Conservation (phyloP, 2,113 vertebrate species). For the Elephas maximus region DNA sequence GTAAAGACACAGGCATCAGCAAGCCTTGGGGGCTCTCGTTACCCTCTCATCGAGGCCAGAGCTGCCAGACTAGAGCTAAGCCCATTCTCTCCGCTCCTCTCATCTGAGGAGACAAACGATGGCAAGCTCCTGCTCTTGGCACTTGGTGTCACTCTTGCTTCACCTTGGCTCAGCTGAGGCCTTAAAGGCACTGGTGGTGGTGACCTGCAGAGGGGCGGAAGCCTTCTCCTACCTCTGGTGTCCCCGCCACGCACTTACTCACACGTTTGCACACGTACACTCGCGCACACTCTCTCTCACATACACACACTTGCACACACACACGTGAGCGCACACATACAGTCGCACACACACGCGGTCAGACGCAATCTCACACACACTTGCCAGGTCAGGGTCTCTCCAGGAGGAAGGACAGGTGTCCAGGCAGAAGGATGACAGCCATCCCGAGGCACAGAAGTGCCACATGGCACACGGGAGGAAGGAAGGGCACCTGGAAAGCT, state of each 20-base stretch:
- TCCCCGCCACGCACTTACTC: background rate
- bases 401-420: background rate
- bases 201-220: background rate
- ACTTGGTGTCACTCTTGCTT: slow-evolving; percentile 18
- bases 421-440: background rate
- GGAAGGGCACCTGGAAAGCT: background rate
- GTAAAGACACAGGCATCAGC: rapidly evolving
- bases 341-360: too few relatives aligned
- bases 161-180: background rate
- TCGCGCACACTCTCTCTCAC: rapidly evolving
- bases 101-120: background rate
- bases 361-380: too few relatives aligned
- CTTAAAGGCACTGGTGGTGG: background rate
- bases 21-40: background rate
- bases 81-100: background rate
- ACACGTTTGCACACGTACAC: rapidly evolving
- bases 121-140: background rate
- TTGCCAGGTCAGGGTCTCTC: background rate
- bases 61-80: rapidly evolving
- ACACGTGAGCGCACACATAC: background rate
- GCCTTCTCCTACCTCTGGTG: background rate
- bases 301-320: background rate
- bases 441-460: background rate
- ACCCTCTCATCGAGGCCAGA: background rate
- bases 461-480: rapidly evolving